These are phyloP conservation scores for Epistrophella euchroma DNA, from an alignment of 2,888 invertebrate species.

Conservation along the genomic window DNA sequence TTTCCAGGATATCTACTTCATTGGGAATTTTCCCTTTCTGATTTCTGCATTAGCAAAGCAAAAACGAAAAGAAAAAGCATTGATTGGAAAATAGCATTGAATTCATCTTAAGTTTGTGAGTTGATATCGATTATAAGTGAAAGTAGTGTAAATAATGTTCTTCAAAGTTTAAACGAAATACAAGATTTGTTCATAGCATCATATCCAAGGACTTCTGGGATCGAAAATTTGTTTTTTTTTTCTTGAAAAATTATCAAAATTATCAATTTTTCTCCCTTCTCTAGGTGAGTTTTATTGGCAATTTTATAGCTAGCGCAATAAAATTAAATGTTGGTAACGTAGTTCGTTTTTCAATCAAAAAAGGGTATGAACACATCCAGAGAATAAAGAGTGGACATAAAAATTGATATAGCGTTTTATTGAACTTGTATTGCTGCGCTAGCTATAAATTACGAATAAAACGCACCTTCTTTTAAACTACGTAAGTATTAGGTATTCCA, in stretches of 20 bases:
- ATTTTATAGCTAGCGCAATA: too few species aligned
- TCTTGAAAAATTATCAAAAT: background rate
- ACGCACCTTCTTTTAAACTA: too few species aligned
- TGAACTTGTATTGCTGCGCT: too few species aligned
- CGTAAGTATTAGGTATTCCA: too few species aligned
- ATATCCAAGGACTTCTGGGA: background rate
- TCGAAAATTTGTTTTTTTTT: too few species aligned
- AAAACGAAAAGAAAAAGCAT: background rate
- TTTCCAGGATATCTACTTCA: background rate
- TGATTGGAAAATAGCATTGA: slow-evolving; percentile 33
- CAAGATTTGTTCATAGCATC: background rate
- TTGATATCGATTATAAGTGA: background rate
- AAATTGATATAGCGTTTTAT: too few species aligned
- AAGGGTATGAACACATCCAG: too few species aligned
- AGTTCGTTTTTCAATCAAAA: too few species aligned
- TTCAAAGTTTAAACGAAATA: background rate
- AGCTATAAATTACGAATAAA: too few species aligned
- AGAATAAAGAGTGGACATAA: too few species aligned
- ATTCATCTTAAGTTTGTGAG: background rate
- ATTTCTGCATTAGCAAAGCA: background rate
- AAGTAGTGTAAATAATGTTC: background rate
- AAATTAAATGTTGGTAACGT: too few species aligned
- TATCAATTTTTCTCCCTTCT: background rate
- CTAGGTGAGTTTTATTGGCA: too few species aligned
- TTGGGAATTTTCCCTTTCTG: slow-evolving; percentile 1